Base-by-base conservation (phyloP, 2,113 vertebrate genomes). In the Archocentrus centrarchus region DNA sequence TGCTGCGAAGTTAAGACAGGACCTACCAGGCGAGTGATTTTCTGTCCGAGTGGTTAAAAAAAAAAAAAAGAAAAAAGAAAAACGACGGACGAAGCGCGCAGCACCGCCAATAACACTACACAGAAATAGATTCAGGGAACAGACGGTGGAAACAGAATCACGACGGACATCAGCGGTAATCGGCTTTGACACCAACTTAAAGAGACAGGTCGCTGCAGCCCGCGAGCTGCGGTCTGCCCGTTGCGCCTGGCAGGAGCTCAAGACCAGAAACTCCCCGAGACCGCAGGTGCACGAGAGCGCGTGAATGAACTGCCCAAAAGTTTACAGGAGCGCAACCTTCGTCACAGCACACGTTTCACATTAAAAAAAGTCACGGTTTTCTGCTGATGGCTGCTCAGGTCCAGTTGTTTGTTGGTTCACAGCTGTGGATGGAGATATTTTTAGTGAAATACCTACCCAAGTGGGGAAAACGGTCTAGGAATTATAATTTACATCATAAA, bases 121-220 rank as follows among this genome's bases (percentile, higher is more conserved):
- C 85, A 73, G 58, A 93, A 92, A 92, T 86, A 92, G 92, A 95
- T 84, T 18, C 57, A 24, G 90, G 90, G 94, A 95, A 95, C 96
- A 96, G 95, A 93, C 94, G 95, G 94, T 89, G 92, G 80, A 86
- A 90, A 79, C 93, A 78, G 92, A 95, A 95, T 96, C 96, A 96
- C 96, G 95, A 89, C 95, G 91, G 94, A 96, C 96, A 96, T 96
- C 95, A 96, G 94, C 96, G 57, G 58, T 97, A 97, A 97, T 95
- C 97, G 94, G 97, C 97, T 98, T 97, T 96, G 83, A 94, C 90
- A 91, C 88, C 88, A 91, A 95, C 89, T 97, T 96, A 96, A 97
- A 97, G 96, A 95, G 96, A 96, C 96, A 96, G 96, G 66, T 84
- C 93, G 63, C 90, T 50, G 78, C 84, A 8, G 88, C 76, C 59